These are phyloP conservation scores for Camponotus vicinus DNA, from an alignment of 1,140 invertebrate species.

Conservation along the genomic window DNA sequence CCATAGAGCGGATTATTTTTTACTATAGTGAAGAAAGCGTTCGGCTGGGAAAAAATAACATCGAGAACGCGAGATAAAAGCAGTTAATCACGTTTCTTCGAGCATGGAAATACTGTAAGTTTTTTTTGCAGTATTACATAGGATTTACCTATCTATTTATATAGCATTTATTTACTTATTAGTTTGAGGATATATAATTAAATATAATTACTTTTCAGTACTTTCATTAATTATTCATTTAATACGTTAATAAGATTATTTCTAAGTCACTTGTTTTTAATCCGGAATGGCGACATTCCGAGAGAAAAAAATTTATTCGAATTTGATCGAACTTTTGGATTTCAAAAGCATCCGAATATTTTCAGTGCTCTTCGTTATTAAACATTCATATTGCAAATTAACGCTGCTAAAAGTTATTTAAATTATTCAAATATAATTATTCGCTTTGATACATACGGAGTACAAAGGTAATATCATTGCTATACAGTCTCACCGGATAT, in stretches of 20 bases:
- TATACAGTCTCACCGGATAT: background rate
- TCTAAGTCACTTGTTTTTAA: background rate
- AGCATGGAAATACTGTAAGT: background rate
- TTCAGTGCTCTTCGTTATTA: conserved; percentile 18
- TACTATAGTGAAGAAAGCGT: conserved; percentile 59
- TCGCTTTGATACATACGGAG: conserved; percentile 9
- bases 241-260: background rate
- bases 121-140: background rate
- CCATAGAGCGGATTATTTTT: conserved; percentile 63
- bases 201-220: background rate
- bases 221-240: background rate
- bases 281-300: background rate
- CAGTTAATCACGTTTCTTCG: background rate
- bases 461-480: conserved; percentile 6
- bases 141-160: background rate
- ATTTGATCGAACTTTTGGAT: conserved; percentile 4
- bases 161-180: background rate
- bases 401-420: conserved; percentile 4
- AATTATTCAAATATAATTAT: conserved; percentile 41
- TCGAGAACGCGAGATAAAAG: conserved; percentile 13
- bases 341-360: conserved; percentile 6
- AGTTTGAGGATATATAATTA: background rate
- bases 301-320: conserved; percentile 13
- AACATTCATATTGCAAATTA: conserved; percentile 35
- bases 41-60: conserved; percentile 14